Conservation (phyloP, 2,797 vertebrate species). For the Coregonus ussuriensis region DNA sequence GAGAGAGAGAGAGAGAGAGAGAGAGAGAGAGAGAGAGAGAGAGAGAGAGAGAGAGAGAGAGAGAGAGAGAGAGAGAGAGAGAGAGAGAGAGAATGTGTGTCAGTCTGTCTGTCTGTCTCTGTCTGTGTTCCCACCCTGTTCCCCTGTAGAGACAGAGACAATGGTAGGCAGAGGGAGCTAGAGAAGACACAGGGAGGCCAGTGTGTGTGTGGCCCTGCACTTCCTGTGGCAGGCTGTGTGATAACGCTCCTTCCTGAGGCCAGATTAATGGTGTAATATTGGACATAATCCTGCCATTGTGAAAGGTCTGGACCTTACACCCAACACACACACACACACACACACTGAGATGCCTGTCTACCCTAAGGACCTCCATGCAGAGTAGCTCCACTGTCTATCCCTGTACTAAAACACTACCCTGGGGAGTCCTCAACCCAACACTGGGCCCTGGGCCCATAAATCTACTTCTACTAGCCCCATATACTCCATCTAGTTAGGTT, state of each 20-base stretch:
- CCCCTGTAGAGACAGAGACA: constrained; percentile 8
- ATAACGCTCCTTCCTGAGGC: constrained; percentile 57
- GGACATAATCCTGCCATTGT: constrained; percentile 70
- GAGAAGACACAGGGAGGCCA: constrained; percentile 5
- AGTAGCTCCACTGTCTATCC: not conserved
- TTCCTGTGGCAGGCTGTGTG: constrained; percentile 55
- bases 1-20: no score
- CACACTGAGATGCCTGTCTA: constrained; percentile 27
- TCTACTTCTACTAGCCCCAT: no score
- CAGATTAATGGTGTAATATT: constrained; percentile 72
- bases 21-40: not conserved
- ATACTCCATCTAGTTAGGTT: no score
- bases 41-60: no score
- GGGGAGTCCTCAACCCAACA: not conserved
- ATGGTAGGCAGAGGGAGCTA: constrained; percentile 1
- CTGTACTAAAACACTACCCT: not conserved
- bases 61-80: no score
- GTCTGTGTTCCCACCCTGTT: not conserved
- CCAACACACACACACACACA: constrained; percentile 30
- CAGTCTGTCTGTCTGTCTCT: not conserved
- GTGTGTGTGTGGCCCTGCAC: constrained; percentile 18
- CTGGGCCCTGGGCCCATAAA: not conserved
- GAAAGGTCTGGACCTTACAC: constrained; percentile 27
- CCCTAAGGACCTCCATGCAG: not conserved
- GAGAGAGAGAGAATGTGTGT: not conserved